phyloP scores from a whole-genome alignment of 2,797 vertebrate genomes.

The Pangasius larnaudii region DNA sequence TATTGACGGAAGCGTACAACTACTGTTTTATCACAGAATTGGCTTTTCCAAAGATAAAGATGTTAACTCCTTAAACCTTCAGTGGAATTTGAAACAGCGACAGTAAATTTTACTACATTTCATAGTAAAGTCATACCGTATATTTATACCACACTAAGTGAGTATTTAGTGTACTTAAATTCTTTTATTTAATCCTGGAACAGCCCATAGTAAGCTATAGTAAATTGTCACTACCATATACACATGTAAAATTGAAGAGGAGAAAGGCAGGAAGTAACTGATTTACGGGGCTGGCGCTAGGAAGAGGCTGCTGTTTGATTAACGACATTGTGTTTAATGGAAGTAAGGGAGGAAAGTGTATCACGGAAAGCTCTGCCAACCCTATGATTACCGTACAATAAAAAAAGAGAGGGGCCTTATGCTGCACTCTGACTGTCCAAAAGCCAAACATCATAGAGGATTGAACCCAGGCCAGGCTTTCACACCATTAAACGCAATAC shows the following conservation, averaged over 20 bases:
- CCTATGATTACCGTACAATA: constrained; percentile 51
- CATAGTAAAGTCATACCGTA: not conserved
- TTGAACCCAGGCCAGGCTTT: constrained; percentile 18
- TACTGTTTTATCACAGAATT: not conserved
- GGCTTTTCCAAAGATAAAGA: not conserved
- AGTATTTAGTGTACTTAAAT: not conserved
- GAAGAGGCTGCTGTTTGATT: constrained; percentile 52
- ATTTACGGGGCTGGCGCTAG: constrained; percentile 30
- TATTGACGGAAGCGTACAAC: no score
- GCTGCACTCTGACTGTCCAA: constrained; percentile 38
- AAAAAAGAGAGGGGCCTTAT: constrained; percentile 47
- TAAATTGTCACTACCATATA: not conserved
- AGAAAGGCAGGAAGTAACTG: constrained; percentile 16
- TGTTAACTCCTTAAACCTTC: not conserved
- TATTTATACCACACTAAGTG: not conserved
- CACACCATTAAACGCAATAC: constrained; percentile 49
- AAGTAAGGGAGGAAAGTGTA: constrained; percentile 46
- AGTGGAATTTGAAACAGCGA: not conserved
- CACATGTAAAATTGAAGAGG: constrained; percentile 19
- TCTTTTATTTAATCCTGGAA: not conserved
- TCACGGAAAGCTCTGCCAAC: constrained; percentile 55
- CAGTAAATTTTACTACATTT: not conserved
- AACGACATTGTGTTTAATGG: constrained; percentile 51
- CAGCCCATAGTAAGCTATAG: not conserved
- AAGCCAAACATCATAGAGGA: constrained; percentile 30